Evolutionary conservation across 2,797 vertebrate species (phyloP), one percentile per base, ranked within the genome.

Genomic region (Phataginus tricuspis): DNA sequence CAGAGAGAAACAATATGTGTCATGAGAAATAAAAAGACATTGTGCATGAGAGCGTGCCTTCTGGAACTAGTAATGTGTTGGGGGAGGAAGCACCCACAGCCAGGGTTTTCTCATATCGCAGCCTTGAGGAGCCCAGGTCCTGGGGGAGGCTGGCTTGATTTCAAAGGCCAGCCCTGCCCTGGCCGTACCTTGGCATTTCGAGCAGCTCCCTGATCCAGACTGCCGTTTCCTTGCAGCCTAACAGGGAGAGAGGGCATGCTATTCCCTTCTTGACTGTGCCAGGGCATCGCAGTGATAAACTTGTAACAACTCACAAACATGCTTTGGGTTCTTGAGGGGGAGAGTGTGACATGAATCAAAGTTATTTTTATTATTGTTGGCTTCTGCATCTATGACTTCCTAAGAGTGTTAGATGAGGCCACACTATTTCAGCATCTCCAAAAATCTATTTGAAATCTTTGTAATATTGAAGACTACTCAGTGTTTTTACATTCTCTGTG

Each of bases 311-410:
- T 10, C 2, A 59, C 84, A 55, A 66, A 86, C 89, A 79, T 19
- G 42, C 90, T 68, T 69, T 25, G 37, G 39, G 61, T 63, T 94
- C 75, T 71, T 84, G 69, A 93, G 77, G 88, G 63, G 69, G 79
- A 66, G 82, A 31, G 15, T 59, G 92, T 88, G 86, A 86, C 90
- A 55, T 89, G 88, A 94, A 82, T 72, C n/a, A 2, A 89, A 87
- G 64, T 85, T 95, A 84, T 93, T 97, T 88, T 93, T 96, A 94
- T 96, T 94, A 49, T 82, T 25, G 14, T 74, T 96, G 75, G 91
- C 69, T 95, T 91, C 83, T 94, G 71, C 34, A 51, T 72, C 93
- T 82, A 29, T 45, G 93, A 78, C 51, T 90, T 86, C 57, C 71
- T 71, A 59, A 55, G 86, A 87, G 42, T 72, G 66, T 74, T 57